phyloP scores from a whole-genome alignment of 2,888 invertebrate species.

The Octonoba sinensis region DNA sequence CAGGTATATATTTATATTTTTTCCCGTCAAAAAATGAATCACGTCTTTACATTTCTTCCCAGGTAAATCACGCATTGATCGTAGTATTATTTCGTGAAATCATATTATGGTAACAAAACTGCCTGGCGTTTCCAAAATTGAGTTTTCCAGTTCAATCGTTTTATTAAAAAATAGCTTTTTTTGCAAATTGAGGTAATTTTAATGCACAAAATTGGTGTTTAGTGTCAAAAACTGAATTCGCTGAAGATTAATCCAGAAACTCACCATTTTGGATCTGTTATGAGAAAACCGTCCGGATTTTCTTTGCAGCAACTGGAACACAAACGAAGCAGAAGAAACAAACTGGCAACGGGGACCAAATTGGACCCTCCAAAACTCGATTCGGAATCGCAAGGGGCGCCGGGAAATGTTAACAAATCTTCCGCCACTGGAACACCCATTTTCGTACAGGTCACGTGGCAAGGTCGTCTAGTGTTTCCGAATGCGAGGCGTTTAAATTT shows the following conservation, averaged over 20 bases:
- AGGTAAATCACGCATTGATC: too few relatives aligned
- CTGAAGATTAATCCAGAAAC: background rate
- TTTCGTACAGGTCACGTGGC: conserved; percentile 59
- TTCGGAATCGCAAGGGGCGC: conserved; percentile 26
- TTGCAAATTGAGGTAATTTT: too few relatives aligned
- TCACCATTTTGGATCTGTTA: conserved; percentile 36
- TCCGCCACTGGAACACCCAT: conserved; percentile 33
- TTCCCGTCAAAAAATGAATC: too few relatives aligned
- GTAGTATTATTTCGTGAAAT: too few relatives aligned
- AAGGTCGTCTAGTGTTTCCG: conserved; percentile 59
- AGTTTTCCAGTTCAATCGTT: too few relatives aligned
- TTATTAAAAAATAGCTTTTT: too few relatives aligned
- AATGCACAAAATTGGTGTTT: too few relatives aligned
- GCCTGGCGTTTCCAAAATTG: too few relatives aligned
- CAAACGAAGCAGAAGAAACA: conserved; percentile 24
- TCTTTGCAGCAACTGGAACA: conserved; percentile 6
- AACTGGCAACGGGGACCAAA: conserved; percentile 20
- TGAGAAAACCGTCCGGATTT: background rate
- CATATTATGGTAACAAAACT: too few relatives aligned
- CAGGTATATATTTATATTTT: too few relatives aligned
- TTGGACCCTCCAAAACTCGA: conserved; percentile 5
- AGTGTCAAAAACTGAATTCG: too few relatives aligned
- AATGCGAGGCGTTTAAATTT: conserved; percentile 46
- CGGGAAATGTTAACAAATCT: conserved; percentile 26
- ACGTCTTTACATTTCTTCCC: too few relatives aligned